Conservation (phyloP, 2,113 vertebrate species). For the Oxygymnocypris stewartii region DNA sequence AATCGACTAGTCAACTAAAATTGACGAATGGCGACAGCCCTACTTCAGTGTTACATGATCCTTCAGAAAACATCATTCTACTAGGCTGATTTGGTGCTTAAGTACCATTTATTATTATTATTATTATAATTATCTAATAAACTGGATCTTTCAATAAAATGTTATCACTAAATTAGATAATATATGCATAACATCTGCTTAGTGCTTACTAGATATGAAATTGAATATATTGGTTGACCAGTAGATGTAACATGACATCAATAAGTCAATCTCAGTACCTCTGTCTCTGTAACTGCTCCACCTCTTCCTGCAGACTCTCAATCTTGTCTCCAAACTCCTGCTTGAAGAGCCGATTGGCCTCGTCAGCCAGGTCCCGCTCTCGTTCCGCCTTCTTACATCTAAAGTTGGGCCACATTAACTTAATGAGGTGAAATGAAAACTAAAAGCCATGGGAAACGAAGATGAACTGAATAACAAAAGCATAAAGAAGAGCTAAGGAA, state of each 20-base stretch:
- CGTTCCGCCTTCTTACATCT: conserved; percentile 91
- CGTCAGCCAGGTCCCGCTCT: conserved; percentile 81
- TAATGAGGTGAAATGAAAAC: conserved; percentile 73
- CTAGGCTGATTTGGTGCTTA: neutral
- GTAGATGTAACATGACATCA: neutral
- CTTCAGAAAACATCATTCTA: neutral
- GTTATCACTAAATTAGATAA: neutral
- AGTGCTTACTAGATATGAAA: neutral
- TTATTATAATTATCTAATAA: neutral
- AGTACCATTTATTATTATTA: neutral
- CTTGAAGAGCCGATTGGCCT: conserved; percentile 96
- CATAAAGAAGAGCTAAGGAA: conserved; percentile 2
- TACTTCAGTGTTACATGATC: neutral
- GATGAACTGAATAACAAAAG: conserved; percentile 30
- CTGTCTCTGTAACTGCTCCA: conserved; percentile 85
- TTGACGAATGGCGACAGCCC: no score
- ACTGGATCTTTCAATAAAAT: neutral
- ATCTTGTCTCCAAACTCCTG: conserved; percentile 98
- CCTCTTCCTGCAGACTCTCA: conserved; percentile 88
- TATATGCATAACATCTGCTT: neutral
- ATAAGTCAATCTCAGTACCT: conserved; percentile 71
- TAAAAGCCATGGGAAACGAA: conserved; percentile 79
- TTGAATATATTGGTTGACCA: neutral
- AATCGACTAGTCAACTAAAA: no score
- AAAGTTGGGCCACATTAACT: conserved; percentile 89